Base-by-base conservation (phyloP, 2,888 invertebrate species). In the Polydrusus pterygomalis region DNA sequence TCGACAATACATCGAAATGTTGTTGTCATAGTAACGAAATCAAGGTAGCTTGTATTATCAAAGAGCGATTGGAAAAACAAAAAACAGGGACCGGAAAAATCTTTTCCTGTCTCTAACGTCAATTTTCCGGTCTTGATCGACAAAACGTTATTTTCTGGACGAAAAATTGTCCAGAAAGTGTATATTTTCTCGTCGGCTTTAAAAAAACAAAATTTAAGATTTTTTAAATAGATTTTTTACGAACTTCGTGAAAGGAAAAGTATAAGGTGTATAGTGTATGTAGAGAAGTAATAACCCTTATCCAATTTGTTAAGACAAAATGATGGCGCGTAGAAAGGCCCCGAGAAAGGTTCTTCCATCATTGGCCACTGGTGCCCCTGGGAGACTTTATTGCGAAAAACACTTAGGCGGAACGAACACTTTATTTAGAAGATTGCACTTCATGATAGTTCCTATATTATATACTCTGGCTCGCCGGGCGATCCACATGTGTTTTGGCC, bases 311-410 rank as follows among this genome's bases (percentile, higher is more conserved):
- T 68, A 70, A 65, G 75, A 70, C 70, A 69, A 58, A 70, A 75
- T 69, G 70, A 75, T 69, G 70, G 47, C 64, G 56, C 45, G 43
- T 65, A 65, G 56, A 72, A 72, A 64, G 56, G 56, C 60, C 67
- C 49, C 75, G 56, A 67, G 51, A 60, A 72, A 58, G 63, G 49
- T 70, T 65, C 56, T 58, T 74, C 54, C 69, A 72, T 77, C 77
- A 72, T 74, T 71, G 76, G 74, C 70, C 72, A 51, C 62, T 70
- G 78, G 77, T 67, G 80, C 80, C 78, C 79, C 77, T 67, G 82
- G 81, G 84, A 81, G 82, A 83, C 83, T 85, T 85, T 85, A 85
- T 85, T 82, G 84, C 85, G 83, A 84, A 85, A 85, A 84, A 84
- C 84, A 84, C 84, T 85, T 85, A 84, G 82, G 81, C 80, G 81